Percentiles rank a stretch among this genome's conserved stretches.
These are phyloP conservation scores for Macrotis lagotis DNA, from an alignment of 2,113 vertebrate species.

Conservation along the genomic window DNA sequence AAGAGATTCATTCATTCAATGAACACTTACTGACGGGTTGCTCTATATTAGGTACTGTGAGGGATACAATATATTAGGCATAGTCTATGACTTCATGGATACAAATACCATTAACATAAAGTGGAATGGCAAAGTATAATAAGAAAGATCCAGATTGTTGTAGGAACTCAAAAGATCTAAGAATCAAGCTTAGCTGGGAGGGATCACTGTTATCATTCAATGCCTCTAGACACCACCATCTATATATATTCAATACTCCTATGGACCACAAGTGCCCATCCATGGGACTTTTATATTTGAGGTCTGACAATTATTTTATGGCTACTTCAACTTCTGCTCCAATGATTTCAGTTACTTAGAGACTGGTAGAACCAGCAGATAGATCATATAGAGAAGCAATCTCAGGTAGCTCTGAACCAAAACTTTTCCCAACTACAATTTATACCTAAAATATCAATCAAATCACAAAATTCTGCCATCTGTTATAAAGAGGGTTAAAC, in stretches of 20 bases:
- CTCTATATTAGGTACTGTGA: not conserved
- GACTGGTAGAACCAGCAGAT: not conserved
- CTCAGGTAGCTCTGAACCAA: not conserved
- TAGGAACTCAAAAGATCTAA: not conserved
- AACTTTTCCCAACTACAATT: not conserved
- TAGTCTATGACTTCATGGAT: not conserved
- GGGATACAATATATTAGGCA: not conserved
- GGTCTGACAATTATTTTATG: not conserved
- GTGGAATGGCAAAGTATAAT: not conserved
- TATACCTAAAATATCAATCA: not conserved
- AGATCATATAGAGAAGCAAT: not conserved
- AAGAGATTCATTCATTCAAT: not conserved
- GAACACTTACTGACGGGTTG: not conserved
- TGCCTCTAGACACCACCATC: not conserved
- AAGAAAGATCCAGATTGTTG: not conserved
- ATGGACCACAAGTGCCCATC: not conserved
- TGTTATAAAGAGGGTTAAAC: not conserved
- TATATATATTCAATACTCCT: not conserved
- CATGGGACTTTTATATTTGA: not conserved
- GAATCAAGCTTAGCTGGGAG: not conserved
- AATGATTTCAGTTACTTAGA: not conserved
- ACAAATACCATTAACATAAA: not conserved
- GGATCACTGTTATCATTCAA: not conserved
- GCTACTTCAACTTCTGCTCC: not conserved
- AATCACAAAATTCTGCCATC: not conserved